A percentile compares a stretch with the other conserved stretches of the same genome.
Conservation (phyloP, 2,888 invertebrate species). For the Buathra laborator region DNA sequence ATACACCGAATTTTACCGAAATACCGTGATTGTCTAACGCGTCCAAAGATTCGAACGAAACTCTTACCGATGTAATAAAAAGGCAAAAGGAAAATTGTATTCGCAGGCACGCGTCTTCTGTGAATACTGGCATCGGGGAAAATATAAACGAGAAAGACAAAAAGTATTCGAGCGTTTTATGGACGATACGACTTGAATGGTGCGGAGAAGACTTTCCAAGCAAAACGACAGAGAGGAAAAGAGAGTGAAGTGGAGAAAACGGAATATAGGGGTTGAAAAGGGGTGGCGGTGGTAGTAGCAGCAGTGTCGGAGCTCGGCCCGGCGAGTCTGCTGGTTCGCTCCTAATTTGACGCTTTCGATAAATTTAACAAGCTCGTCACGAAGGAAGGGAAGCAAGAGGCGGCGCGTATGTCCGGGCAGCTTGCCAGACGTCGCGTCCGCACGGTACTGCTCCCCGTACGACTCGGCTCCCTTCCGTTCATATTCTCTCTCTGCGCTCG, state of each 20-base stretch:
- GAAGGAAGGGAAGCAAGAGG: slow-evolving; percentile 77
- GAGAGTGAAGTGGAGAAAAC: slow-evolving; percentile 37
- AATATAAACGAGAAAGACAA: slow-evolving; percentile 1
- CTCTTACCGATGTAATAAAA: neutral
- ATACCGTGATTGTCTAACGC: slow-evolving; percentile 2
- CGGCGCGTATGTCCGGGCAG: slow-evolving; percentile 80
- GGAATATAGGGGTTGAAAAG: slow-evolving; percentile 59
- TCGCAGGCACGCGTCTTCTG: neutral
- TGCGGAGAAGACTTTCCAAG: slow-evolving; percentile 30
- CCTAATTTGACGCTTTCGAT: slow-evolving; percentile 85
- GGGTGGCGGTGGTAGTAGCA: slow-evolving; percentile 63
- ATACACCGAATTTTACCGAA: neutral
- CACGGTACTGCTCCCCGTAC: slow-evolving; percentile 49
- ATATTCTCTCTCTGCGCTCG: slow-evolving; percentile 75
- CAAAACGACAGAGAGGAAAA: slow-evolving; percentile 24
- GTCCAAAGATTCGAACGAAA: neutral
- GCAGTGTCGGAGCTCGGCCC: slow-evolving; percentile 58
- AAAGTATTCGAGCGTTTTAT: neutral
- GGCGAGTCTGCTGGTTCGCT: slow-evolving; percentile 74
- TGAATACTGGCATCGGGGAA: slow-evolving; percentile 14
- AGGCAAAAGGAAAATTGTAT: slow-evolving; percentile 6
- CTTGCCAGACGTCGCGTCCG: slow-evolving; percentile 79
- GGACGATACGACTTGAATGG: slow-evolving; percentile 44
- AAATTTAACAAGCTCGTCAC: slow-evolving; percentile 85
- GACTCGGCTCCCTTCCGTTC: slow-evolving; percentile 60